A percentile compares a stretch with the other conserved stretches of the same genome.
Conservation (phyloP, 2,888 invertebrate genomes). For the Oasisia sp. region DNA sequence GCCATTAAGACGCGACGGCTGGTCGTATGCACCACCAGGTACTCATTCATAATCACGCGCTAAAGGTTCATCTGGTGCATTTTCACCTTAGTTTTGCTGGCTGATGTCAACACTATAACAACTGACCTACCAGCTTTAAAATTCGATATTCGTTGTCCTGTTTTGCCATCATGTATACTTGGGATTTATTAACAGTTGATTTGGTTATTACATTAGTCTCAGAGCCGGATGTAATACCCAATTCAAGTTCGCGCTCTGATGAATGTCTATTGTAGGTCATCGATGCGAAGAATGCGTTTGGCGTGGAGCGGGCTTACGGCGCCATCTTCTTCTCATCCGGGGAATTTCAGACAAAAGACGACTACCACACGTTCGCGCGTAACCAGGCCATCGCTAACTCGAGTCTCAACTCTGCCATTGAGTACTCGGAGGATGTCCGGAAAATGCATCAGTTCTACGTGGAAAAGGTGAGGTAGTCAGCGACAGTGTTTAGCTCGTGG, state of each 20-base stretch:
- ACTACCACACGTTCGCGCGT: not conserved
- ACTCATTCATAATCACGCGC: no score
- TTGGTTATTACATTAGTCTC: no score
- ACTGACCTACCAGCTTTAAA: no score
- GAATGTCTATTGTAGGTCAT: constrained; percentile 49
- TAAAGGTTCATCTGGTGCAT: no score
- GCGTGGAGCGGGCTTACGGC: constrained; percentile 54
- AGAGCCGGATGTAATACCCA: no score
- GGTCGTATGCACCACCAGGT: no score
- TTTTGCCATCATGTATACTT: no score
- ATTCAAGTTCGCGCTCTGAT: not conserved
- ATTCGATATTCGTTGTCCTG: no score
- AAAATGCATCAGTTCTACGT: not conserved
- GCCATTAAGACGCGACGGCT: no score
- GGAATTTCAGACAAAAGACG: not conserved
- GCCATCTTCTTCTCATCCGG: constrained; percentile 52
- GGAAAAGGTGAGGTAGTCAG: not conserved
- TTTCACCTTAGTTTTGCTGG: no score
- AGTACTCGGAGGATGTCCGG: not conserved
- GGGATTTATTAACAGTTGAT: no score
- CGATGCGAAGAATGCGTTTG: constrained; percentile 53
- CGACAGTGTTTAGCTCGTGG: not conserved
- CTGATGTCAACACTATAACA: no score
- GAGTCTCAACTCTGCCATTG: not conserved
- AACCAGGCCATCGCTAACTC: not conserved